These are phyloP conservation scores for Prinia subflava DNA, from an alignment of 2,113 vertebrate genomes.

Conservation along the genomic window DNA sequence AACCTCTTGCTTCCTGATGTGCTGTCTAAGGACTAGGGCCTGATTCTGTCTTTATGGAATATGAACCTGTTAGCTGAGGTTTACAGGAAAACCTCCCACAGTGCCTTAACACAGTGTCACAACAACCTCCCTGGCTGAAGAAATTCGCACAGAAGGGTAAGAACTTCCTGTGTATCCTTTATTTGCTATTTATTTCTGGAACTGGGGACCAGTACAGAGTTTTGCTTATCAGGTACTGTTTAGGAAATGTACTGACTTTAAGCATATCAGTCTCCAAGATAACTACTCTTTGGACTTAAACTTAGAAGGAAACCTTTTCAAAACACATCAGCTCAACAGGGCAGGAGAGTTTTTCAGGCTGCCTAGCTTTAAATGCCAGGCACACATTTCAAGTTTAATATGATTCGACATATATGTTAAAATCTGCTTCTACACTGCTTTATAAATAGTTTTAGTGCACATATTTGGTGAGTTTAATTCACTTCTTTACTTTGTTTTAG, in stretches of 20 bases:
- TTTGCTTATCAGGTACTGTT: not conserved
- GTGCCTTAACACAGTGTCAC: not conserved
- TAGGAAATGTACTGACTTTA: not conserved
- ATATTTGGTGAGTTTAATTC: conserved; percentile 20
- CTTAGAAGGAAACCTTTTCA: not conserved
- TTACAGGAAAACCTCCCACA: not conserved
- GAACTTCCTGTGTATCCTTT: not conserved
- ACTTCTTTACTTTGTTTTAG: conserved; percentile 18
- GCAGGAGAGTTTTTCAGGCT: not conserved
- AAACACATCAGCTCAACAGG: not conserved
- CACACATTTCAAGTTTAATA: not conserved
- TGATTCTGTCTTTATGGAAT: not conserved
- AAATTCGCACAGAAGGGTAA: not conserved
- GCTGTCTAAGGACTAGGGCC: not conserved
- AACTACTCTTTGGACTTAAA: not conserved
- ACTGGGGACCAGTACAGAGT: not conserved
- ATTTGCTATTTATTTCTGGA: not conserved
- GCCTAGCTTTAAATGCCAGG: not conserved
- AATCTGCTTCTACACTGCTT: conserved; percentile 43
- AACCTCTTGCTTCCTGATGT: not conserved
- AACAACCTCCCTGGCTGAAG: not conserved
- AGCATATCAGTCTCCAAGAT: not conserved
- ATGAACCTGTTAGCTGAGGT: not conserved
- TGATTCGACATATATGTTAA: not conserved
- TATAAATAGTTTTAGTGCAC: conserved; percentile 35